A percentile compares a stretch with the other conserved stretches of the same genome.
Conservation (phyloP, 2,888 invertebrate species). For the Sycophila texana region DNA sequence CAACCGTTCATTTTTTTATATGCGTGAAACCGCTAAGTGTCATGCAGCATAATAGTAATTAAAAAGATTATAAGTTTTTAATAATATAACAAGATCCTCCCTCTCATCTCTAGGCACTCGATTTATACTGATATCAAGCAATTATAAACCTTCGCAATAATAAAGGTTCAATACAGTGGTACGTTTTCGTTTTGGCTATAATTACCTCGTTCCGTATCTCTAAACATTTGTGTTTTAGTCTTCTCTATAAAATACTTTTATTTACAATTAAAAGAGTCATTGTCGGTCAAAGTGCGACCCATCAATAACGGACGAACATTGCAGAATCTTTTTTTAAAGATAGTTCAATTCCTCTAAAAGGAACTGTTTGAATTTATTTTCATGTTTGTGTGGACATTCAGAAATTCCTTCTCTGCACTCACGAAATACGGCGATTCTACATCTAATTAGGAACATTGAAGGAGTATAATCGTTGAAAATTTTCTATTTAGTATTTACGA, state of each 20-base stretch:
- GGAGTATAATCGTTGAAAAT: constrained; percentile 35
- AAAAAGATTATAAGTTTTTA: constrained; percentile 24
- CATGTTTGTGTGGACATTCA: constrained; percentile 17
- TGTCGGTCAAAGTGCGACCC: neutral
- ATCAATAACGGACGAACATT: constrained; percentile 41
- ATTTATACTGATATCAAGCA: constrained; percentile 45
- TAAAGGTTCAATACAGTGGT: constrained; percentile 20
- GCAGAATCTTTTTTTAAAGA: constrained; percentile 19
- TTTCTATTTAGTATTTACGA: neutral
- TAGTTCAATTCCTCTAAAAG: constrained; percentile 56
- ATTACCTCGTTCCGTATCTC: constrained; percentile 32
- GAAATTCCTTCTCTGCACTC: constrained; percentile 8
- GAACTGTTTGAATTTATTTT: constrained; percentile 14
- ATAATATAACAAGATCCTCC: constrained; percentile 46
- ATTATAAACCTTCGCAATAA: constrained; percentile 51
- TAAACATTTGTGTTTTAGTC: constrained; percentile 16
- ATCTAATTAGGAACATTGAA: constrained; percentile 50
- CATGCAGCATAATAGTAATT: constrained; percentile 27
- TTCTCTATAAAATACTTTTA: constrained; percentile 45
- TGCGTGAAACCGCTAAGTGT: constrained; percentile 20
- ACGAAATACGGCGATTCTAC: neutral
- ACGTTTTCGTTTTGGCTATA: constrained; percentile 24
- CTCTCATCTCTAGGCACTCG: constrained; percentile 42
- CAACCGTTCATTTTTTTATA: constrained; percentile 16
- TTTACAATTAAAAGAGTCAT: constrained; percentile 43